Evolutionary conservation across 1,140 invertebrate genomes (phyloP).

Genomic region (Maconellicoccus hirsutus): DNA sequence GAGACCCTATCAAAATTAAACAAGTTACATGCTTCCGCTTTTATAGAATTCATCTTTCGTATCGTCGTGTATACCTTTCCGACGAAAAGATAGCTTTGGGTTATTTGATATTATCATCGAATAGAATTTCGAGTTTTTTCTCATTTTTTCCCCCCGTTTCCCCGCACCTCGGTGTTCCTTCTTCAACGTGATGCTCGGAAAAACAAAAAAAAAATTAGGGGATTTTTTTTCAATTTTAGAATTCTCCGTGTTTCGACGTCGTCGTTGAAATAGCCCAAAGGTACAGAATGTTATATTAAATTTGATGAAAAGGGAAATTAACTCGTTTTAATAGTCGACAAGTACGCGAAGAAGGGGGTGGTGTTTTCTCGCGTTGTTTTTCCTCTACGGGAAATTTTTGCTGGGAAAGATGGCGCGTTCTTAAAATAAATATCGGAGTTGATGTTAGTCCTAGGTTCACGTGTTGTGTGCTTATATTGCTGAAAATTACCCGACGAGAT

Average conservation of each 20-base stretch:
- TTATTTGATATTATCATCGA: slow-evolving; percentile 20
- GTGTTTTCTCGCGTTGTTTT: neutral
- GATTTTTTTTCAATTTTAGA: neutral
- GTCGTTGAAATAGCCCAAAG: neutral
- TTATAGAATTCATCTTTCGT: slow-evolving; percentile 17
- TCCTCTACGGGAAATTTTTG: neutral
- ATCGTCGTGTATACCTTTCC: neutral
- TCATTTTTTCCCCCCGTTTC: neutral
- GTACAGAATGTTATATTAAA: neutral
- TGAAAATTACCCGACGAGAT: too few species aligned
- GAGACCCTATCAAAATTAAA: slow-evolving; percentile 22
- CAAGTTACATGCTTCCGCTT: slow-evolving; percentile 21
- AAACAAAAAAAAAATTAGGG: too few species aligned
- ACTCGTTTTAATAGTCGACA: slow-evolving; percentile 3
- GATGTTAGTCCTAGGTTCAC: neutral
- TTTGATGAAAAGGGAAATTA: slow-evolving; percentile 7
- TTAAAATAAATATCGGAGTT: neutral
- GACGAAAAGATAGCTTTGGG: neutral
- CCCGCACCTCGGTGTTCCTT: neutral
- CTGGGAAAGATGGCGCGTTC: too few species aligned
- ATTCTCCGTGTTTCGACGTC: neutral
- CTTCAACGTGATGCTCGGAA: too few species aligned
- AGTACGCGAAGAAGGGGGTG: neutral
- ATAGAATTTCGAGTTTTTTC: slow-evolving; percentile 13
- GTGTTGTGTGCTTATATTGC: neutral